These are phyloP conservation scores for Pomatorhinus ruficollis DNA, from an alignment of 2,113 vertebrate species.

Conservation along the genomic window DNA sequence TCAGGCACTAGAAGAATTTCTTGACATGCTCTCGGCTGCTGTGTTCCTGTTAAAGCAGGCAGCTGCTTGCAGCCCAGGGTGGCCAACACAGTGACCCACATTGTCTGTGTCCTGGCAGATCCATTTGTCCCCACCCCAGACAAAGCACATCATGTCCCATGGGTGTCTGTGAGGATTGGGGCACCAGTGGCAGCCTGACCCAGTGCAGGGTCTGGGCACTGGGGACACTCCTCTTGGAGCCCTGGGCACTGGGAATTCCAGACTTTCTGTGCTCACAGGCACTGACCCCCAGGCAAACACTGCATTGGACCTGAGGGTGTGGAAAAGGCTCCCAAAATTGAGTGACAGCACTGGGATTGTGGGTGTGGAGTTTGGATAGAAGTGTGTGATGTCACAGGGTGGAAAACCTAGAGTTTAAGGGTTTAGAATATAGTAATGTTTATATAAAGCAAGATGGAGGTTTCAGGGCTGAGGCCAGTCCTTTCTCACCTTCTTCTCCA, in stretches of 20 bases:
- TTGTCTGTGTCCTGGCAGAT: neutral
- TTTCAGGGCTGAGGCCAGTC: neutral
- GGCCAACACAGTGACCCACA: neutral
- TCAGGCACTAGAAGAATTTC: neutral
- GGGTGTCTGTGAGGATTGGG: neutral
- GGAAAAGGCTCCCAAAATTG: neutral
- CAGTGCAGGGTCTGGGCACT: neutral
- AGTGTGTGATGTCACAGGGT: neutral
- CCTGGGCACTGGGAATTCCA: neutral
- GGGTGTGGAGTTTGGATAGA: neutral
- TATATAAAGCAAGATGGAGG: neutral
- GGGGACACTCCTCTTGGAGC: neutral
- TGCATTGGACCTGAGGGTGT: neutral
- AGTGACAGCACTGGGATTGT: neutral
- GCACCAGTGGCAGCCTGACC: accelerated
- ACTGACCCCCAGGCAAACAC: neutral
- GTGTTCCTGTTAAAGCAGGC: neutral
- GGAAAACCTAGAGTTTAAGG: neutral
- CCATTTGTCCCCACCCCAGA: accelerated
- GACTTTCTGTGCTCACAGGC: neutral
- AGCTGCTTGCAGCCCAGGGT: neutral
- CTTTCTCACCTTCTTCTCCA: neutral
- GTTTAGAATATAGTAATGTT: neutral
- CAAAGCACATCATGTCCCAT: accelerated
- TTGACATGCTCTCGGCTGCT: neutral